phyloP scores from a whole-genome alignment of 2,113 vertebrate genomes.

The Todiramphus saurophagus region DNA sequence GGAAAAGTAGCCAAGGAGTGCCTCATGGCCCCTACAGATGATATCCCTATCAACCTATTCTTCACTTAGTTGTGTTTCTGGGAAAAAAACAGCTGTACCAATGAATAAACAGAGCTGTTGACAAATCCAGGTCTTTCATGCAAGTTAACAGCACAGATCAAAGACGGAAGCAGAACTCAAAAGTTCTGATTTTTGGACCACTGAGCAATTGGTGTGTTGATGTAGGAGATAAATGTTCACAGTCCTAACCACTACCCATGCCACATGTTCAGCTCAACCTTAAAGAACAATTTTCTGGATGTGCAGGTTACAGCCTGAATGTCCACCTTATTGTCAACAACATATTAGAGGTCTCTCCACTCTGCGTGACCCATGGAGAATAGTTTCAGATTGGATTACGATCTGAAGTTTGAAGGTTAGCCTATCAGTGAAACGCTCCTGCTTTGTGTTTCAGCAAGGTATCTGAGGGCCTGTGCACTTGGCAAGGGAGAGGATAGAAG shows the following conservation, averaged over 20 bases:
- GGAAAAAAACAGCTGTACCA: neutral
- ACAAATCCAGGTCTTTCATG: neutral
- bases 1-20: neutral
- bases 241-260: neutral
- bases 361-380: neutral
- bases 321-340: rapidly evolving
- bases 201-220: neutral
- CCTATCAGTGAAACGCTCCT: neutral
- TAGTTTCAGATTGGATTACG: neutral
- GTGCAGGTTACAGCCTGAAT: neutral
- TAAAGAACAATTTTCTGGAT: neutral
- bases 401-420: neutral
- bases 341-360: neutral
- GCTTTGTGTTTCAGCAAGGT: neutral
- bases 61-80: neutral
- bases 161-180: neutral
- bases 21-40: neutral
- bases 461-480: neutral
- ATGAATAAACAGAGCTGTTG: neutral
- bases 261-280: neutral
- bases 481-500: neutral
- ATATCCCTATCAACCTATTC: neutral
- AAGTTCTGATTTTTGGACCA: neutral
- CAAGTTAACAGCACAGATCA: neutral
- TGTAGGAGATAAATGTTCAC: neutral